Evolutionary conservation across 2,888 invertebrate species (phyloP), one percentile per base, ranked within the genome.

Genomic region (Monopis laevigella): DNA sequence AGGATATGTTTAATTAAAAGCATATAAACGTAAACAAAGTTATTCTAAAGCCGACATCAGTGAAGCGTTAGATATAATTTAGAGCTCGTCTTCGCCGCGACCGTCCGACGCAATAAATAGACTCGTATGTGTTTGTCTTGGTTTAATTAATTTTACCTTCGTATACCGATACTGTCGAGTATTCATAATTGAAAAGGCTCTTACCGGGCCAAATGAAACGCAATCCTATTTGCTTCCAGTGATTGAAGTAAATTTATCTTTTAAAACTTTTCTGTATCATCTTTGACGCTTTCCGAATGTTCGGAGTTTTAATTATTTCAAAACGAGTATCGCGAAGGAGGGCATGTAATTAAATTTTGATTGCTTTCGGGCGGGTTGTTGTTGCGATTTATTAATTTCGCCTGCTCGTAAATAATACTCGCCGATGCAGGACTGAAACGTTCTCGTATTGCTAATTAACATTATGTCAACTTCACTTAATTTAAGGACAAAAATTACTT

Each of bases 81-180:
- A 27, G 27, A n/a, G 27, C 11, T 11, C 11, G 27, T 27, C 27
- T 11, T 6, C n/a, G 10, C 6, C 30, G 61, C 62, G 63, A 54
- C 49, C 63, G 69, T 59, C 67, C 72, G 68, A 69, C 65, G 70
- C 69, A 11, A 30, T 38, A 69, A 70, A 74, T 70, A 74, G 66
- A 72, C 65, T 59, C 66, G 67, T 66, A 68, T 67, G 73, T 78
- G 74, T 80, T 77, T 80, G 77, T 75, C 75, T 80, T 77, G 69
- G 66, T 72, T 78, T 77, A 78, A 78, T 78, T 78, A 77, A 80
- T 80, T 74, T 75, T 73, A 80, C 75, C 77, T 77, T 75, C 77
- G 78, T 78, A 80, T 73, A 67, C 71, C 74, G 74, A 77, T 78
- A 80, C 74, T 73, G 75, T 73, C 75, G 73, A 74, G 65, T 66